Evolutionary conservation across 2,797 vertebrate species (phyloP).

Genomic region (Lepilemur ruficaudatus): DNA sequence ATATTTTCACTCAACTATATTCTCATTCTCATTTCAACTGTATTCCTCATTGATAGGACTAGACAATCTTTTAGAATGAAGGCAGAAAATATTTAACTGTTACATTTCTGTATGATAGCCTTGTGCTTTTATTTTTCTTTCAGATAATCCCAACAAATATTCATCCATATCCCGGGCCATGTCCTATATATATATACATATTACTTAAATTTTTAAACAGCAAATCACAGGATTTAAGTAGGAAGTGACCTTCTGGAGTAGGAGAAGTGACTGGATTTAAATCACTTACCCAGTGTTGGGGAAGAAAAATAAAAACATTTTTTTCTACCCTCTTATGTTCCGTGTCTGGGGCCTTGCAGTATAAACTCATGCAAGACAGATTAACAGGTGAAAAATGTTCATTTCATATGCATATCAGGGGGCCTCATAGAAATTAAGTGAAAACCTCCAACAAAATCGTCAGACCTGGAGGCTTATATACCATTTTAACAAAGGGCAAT

Average conservation of each 20-base stretch:
- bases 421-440: neutral
- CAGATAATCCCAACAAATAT: neutral
- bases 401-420: neutral
- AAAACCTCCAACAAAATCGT: neutral
- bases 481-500: neutral
- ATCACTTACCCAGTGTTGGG: neutral
- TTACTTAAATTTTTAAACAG: neutral
- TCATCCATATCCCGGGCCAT: neutral
- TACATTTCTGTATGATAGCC: neutral
- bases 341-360: neutral
- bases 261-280: neutral
- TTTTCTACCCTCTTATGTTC: neutral
- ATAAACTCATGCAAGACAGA: neutral
- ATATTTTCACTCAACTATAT: too few species aligned
- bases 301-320: neutral
- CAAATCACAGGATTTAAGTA: neutral
- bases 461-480: neutral
- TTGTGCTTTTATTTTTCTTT: conserved; percentile 34
- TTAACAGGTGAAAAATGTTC: neutral
- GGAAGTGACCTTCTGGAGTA: neutral
- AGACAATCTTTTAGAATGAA: conserved; percentile 45
- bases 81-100: conserved; percentile 6
- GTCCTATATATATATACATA: neutral
- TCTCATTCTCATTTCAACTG: conserved; percentile 32
- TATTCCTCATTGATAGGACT: conserved; percentile 27